phyloP scores from a whole-genome alignment of 2,888 invertebrate genomes.

The Blastobasis lacticolella region DNA sequence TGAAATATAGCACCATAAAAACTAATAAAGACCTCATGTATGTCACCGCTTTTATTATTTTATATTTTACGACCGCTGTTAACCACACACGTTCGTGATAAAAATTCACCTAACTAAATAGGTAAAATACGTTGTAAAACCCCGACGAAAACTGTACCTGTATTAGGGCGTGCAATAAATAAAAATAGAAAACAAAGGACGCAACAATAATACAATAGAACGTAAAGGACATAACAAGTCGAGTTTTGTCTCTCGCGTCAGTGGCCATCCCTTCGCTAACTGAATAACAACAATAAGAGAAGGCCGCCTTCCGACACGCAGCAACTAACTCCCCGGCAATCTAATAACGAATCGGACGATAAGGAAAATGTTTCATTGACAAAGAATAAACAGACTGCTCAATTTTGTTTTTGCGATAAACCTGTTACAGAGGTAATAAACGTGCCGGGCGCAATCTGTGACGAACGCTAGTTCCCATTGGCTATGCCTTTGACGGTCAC shows the following conservation, averaged over 20 bases:
- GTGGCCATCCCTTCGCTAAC: constrained; percentile 51
- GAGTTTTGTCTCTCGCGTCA: constrained; percentile 55
- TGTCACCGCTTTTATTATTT: too few species aligned
- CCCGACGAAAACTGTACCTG: too few species aligned
- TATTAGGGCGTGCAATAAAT: too few species aligned
- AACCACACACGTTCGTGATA: too few species aligned
- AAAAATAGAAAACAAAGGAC: constrained; percentile 13
- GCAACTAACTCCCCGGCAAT: constrained; percentile 49
- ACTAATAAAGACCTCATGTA: too few species aligned
- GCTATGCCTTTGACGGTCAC: too few species aligned
- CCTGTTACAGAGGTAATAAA: constrained; percentile 28
- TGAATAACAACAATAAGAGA: constrained; percentile 56
- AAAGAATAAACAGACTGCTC: constrained; percentile 53
- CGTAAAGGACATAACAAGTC: constrained; percentile 44
- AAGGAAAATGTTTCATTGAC: constrained; percentile 65
- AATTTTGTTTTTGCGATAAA: constrained; percentile 40
- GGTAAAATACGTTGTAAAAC: too few species aligned
- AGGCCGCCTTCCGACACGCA: constrained; percentile 24
- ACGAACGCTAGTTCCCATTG: not conserved
- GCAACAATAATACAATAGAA: constrained; percentile 37
- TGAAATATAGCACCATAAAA: too few species aligned
- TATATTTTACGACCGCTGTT: too few species aligned
- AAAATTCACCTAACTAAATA: too few species aligned
- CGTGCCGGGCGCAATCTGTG: constrained; percentile 14
- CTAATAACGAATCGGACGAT: constrained; percentile 59